Percentiles rank a stretch among this genome's conserved stretches.
Conservation (phyloP, 1,140 invertebrate species). For the Cataglyphis hispanica region DNA sequence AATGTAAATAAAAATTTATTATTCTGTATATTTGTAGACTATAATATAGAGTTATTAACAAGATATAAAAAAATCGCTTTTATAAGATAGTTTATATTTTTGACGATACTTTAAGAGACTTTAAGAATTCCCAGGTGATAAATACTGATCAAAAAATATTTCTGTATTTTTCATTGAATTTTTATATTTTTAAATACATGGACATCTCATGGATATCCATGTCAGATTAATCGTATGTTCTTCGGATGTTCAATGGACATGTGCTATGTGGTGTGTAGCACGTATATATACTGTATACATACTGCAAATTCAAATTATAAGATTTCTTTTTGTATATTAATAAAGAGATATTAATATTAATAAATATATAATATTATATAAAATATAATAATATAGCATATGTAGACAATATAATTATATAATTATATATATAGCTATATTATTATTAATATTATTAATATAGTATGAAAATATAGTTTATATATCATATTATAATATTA, state of each 20-base stretch:
- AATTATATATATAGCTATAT: no score
- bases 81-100: neutral
- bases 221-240: no score
- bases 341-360: neutral
- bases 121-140: neutral
- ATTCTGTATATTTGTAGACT: neutral
- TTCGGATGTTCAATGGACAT: no score
- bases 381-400: no score
- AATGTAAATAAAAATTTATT: neutral
- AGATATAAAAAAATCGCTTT: neutral
- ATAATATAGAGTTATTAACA: neutral
- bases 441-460: no score
- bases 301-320: neutral
- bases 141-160: no score
- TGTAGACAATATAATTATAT: no score
- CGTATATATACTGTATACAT: neutral
- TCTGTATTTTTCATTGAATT: neutral
- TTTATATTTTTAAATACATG: neutral
- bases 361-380: no score
- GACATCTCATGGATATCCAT: no score
- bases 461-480: no score
- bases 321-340: neutral
- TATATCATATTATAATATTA: no score
- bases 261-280: no score
- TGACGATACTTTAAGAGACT: neutral